These are phyloP conservation scores for Jaculus jaculus DNA, from an alignment of 2,113 vertebrate species.

Conservation along the genomic window DNA sequence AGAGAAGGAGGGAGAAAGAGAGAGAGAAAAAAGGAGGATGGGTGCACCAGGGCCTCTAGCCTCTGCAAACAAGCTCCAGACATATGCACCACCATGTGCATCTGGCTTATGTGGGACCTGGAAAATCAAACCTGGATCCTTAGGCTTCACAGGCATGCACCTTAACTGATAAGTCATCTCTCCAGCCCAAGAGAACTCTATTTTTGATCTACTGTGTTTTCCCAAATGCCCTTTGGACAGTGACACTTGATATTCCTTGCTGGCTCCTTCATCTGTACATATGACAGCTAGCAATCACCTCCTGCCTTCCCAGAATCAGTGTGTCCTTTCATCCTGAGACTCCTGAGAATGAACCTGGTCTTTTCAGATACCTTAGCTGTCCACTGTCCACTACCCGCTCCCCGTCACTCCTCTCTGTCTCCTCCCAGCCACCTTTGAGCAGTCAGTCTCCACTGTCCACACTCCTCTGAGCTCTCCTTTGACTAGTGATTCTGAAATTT, in stretches of 20 bases:
- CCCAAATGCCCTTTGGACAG: background rate
- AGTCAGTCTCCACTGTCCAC: too few relatives aligned
- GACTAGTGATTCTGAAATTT: too few relatives aligned
- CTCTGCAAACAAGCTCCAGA: too few relatives aligned
- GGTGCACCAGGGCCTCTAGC: too few relatives aligned
- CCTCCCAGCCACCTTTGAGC: background rate
- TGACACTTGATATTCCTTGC: background rate
- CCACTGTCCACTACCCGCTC: fast-evolving
- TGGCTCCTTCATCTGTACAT: background rate
- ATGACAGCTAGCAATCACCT: background rate
- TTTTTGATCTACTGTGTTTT: background rate
- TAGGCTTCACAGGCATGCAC: too few relatives aligned
- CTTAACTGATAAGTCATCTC: too few relatives aligned
- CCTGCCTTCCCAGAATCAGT: background rate
- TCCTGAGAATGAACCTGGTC: background rate
- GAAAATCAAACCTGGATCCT: too few relatives aligned
- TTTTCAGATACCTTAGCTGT: background rate
- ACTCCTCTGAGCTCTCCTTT: background rate
- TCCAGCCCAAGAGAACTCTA: too few relatives aligned
- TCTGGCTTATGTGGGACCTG: too few relatives aligned
- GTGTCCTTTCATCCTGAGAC: background rate
- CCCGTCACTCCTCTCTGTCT: background rate
- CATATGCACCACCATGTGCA: too few relatives aligned
- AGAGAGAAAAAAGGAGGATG: too few relatives aligned
- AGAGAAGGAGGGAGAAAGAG: too few relatives aligned